Conservation (phyloP, 2,888 invertebrate genomes). For the Heliconius ismenius region DNA sequence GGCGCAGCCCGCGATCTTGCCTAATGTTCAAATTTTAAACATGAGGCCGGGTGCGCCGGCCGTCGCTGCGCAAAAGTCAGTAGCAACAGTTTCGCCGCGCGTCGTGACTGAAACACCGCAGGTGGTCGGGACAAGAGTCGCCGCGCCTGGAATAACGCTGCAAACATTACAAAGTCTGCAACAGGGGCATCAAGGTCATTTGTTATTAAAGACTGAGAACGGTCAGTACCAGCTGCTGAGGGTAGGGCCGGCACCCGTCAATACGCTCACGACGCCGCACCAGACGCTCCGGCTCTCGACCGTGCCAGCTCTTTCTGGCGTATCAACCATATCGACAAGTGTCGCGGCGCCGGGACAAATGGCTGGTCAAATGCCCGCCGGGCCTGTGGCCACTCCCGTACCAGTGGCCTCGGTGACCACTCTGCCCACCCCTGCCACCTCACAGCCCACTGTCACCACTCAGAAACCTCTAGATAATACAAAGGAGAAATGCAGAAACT, state of each 20-base stretch:
- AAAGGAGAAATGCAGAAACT: constrained; percentile 99
- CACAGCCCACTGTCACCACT: constrained; percentile 57
- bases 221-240: constrained; percentile 96
- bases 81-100: constrained; percentile 89
- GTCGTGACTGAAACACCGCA: constrained; percentile 92
- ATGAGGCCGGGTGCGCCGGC: constrained; percentile 88
- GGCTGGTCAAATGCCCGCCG: constrained; percentile 56
- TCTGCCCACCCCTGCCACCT: constrained; percentile 50
- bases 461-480: constrained; percentile 87
- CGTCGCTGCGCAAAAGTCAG: constrained; percentile 87
- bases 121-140: constrained; percentile 90
- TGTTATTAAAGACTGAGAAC: constrained; percentile 97
- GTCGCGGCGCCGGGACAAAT: constrained; percentile 63
- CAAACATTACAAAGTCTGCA: constrained; percentile 93
- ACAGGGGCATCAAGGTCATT: constrained; percentile 92
- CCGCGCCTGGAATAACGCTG: constrained; percentile 91
- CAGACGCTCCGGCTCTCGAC: constrained; percentile 93
- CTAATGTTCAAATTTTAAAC: constrained; percentile 92
- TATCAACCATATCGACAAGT: constrained; percentile 71
- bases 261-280: constrained; percentile 81
- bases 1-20: constrained; percentile 84
- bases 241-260: constrained; percentile 87
- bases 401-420: constrained; percentile 47
- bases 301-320: constrained; percentile 85
- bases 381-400: constrained; percentile 56